Percentiles rank a stretch among this genome's conserved stretches.
These are phyloP conservation scores for Dendrolimus kikuchii DNA, from an alignment of 1,140 invertebrate genomes.

Conservation along the genomic window DNA sequence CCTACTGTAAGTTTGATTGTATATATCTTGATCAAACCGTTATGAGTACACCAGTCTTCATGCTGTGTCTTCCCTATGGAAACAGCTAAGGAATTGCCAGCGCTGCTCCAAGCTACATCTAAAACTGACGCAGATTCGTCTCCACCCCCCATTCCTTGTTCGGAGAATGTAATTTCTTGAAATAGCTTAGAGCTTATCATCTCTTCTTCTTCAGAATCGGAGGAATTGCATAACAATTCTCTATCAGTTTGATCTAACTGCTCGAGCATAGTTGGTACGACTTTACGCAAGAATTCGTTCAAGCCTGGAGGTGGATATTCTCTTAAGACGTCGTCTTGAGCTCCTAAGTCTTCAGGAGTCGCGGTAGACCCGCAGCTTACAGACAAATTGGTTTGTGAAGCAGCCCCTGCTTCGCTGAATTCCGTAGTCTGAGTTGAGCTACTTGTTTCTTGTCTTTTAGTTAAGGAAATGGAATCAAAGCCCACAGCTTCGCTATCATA, in stretches of 20 bases:
- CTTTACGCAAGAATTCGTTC: conserved; percentile 46
- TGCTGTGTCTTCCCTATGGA: conserved; percentile 43
- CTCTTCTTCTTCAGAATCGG: conserved; percentile 56
- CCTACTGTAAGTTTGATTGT: conserved; percentile 34
- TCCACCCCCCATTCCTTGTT: conserved; percentile 28
- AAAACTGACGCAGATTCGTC: conserved; percentile 37
- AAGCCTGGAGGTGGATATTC: conserved; percentile 43
- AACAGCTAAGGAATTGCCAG: conserved; percentile 47
- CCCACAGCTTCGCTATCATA: conserved; percentile 53
- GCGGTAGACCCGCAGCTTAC: conserved; percentile 33
- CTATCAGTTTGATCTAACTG: conserved; percentile 42
- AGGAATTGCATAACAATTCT: conserved; percentile 38
- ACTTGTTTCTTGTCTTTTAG: conserved; percentile 15
- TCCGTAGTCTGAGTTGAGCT: conserved; percentile 46
- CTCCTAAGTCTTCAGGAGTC: conserved; percentile 28
- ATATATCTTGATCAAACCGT: conserved; percentile 46
- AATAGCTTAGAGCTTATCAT: conserved; percentile 29
- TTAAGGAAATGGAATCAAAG: conserved; percentile 35
- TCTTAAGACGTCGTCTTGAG: conserved; percentile 21
- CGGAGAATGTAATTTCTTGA: conserved; percentile 36
- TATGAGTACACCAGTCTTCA: conserved; percentile 43
- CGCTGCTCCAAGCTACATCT: conserved; percentile 46
- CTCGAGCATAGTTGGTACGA: conserved; percentile 48
- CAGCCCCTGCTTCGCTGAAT: conserved; percentile 27
- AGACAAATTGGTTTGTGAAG: conserved; percentile 31